phyloP scores from a whole-genome alignment of 2,888 invertebrate species.

The Hyposoter dolosus region DNA sequence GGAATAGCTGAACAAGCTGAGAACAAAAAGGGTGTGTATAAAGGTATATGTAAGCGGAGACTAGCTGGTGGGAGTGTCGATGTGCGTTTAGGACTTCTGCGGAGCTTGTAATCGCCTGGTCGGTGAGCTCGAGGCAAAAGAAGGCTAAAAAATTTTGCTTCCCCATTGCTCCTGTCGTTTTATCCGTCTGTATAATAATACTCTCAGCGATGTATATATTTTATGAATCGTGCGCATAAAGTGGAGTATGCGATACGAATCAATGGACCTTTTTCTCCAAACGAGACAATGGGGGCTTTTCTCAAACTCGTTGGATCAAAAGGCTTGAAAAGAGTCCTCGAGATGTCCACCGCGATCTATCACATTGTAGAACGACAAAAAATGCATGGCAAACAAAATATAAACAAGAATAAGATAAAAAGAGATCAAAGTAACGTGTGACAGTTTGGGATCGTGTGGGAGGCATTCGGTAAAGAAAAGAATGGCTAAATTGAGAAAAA shows the following conservation, averaged over 20 bases:
- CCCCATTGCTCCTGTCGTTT: conserved; percentile 40
- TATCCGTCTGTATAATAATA: conserved; percentile 45
- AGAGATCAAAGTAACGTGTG: conserved; percentile 53
- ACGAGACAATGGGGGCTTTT: conserved; percentile 83
- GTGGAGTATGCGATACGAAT: conserved; percentile 15
- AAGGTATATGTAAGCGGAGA: conserved; percentile 3
- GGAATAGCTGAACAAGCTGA: conserved; percentile 19
- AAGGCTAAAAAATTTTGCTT: conserved; percentile 43
- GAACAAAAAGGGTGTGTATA: conserved; percentile 4
- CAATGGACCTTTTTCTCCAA: conserved; percentile 74
- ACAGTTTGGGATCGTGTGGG: conserved; percentile 3
- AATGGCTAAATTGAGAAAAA: background rate
- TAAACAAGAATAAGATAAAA: conserved; percentile 48
- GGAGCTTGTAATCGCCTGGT: conserved; percentile 30
- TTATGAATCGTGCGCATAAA: conserved; percentile 1
- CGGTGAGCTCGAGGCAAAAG: conserved; percentile 21
- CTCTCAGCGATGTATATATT: conserved; percentile 17
- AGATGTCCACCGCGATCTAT: conserved; percentile 42
- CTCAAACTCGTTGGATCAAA: conserved; percentile 83
- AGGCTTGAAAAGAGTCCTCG: conserved; percentile 77
- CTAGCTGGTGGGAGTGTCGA: conserved; percentile 29
- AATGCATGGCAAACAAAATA: background rate
- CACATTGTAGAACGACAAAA: background rate
- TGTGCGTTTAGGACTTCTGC: conserved; percentile 50
- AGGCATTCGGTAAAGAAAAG: background rate